These are phyloP conservation scores for Tetheella fluctuosa DNA, from an alignment of 2,888 invertebrate genomes.

Conservation along the genomic window DNA sequence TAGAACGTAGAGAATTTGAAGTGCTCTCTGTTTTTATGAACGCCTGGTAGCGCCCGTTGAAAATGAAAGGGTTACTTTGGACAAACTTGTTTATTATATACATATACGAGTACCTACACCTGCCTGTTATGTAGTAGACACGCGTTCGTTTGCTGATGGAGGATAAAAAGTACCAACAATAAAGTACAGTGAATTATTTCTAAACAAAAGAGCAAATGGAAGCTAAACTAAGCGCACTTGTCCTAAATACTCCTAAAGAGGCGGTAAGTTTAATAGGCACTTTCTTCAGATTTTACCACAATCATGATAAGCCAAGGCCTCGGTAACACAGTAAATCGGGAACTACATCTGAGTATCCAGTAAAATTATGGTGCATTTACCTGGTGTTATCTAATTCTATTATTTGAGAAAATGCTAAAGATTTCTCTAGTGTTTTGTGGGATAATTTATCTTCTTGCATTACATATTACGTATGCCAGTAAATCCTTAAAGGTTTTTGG, in stretches of 20 bases:
- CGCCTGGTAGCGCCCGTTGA: constrained; percentile 47
- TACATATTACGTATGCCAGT: too few relatives aligned
- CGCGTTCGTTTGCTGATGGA: too few relatives aligned
- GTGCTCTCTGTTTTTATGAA: constrained; percentile 27
- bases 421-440: constrained; percentile 40
- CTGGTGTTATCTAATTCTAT: constrained; percentile 9
- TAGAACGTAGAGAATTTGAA: constrained; percentile 8
- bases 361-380: neutral
- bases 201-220: neutral
- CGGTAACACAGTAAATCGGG: neutral
- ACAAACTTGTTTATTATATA: too few relatives aligned
- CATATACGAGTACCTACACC: too few relatives aligned
- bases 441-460: constrained; percentile 28
- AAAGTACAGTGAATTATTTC: too few relatives aligned
- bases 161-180: neutral
- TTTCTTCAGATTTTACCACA: neutral
- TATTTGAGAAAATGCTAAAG: constrained; percentile 12
- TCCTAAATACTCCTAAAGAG: too few relatives aligned
- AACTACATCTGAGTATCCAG: neutral
- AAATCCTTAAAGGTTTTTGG: too few relatives aligned
- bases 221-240: neutral
- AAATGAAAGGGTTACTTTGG: constrained; percentile 6
- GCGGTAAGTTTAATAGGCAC: neutral
- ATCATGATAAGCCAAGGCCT: neutral
- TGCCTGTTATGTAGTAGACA: too few relatives aligned